A percentile compares a stretch with the other conserved stretches of the same genome.
phyloP scores from a whole-genome alignment of 1,140 invertebrate genomes.

The Anastrepha obliqua region DNA sequence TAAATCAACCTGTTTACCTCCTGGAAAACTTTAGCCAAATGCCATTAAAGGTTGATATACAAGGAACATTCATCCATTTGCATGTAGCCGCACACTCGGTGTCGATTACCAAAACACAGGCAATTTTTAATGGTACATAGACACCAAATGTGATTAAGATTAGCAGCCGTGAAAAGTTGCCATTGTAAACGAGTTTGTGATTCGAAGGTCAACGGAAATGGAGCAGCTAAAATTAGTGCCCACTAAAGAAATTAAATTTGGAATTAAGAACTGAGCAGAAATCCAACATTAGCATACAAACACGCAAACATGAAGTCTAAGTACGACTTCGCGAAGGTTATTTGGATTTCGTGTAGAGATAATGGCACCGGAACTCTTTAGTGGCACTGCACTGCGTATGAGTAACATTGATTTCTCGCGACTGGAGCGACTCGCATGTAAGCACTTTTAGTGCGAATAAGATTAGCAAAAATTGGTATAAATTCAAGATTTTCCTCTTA shows the following conservation, averaged over 20 bases:
- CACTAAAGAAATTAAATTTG: neutral
- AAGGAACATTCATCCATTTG: neutral
- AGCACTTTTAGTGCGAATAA: too few relatives aligned
- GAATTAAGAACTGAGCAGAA: neutral
- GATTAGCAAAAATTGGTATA: too few relatives aligned
- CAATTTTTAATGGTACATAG: too few relatives aligned
- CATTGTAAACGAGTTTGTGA: neutral
- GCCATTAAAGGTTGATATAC: neutral
- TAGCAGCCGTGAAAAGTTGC: neutral
- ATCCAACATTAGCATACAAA: neutral
- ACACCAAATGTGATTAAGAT: neutral
- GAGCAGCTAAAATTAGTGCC: slow-evolving; percentile 3
- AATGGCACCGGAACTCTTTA: neutral
- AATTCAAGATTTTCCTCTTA: too few relatives aligned
- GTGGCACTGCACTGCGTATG: neutral
- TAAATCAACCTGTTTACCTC: slow-evolving; percentile 10
- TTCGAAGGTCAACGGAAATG: neutral
- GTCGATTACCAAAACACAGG: neutral
- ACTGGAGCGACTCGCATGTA: too few relatives aligned
- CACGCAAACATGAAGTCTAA: neutral
- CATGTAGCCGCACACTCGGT: neutral
- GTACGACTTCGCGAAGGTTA: neutral
- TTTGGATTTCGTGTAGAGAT: neutral
- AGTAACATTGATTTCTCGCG: neutral
- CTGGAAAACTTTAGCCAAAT: slow-evolving; percentile 2